These are phyloP conservation scores for Ranitomeya imitator DNA, from an alignment of 2,113 vertebrate species.

Conservation along the genomic window DNA sequence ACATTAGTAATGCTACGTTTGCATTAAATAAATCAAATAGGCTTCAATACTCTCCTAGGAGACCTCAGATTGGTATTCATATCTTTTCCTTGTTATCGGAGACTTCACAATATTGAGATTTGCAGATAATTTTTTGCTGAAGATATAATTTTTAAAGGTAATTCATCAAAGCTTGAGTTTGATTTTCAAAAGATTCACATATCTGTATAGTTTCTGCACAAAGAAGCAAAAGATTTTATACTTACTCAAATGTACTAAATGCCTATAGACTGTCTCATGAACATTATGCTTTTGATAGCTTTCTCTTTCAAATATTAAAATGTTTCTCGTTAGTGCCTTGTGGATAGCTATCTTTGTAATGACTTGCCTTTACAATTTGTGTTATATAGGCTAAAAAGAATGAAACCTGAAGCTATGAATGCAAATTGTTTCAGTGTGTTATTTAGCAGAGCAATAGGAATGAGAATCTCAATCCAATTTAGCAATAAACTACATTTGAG, in stretches of 20 bases:
- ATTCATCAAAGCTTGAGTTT: no score
- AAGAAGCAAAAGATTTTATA: no score
- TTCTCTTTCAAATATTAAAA: not conserved
- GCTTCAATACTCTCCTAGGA: no score
- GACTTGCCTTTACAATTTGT: not conserved
- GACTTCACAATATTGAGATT: no score
- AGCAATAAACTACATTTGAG: not conserved
- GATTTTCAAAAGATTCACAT: no score
- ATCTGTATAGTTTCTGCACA: no score
- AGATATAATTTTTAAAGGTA: no score
- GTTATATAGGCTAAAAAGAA: not conserved
- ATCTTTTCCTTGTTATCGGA: no score
- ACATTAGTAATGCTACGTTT: no score
- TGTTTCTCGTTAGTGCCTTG: not conserved
- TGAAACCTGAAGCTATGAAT: not conserved
- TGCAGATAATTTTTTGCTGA: no score
- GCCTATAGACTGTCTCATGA: not conserved
- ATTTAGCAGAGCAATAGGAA: not conserved
- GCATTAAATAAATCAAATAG: no score
- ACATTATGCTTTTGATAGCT: not conserved
- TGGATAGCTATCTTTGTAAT: not conserved
- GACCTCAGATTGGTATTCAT: no score
- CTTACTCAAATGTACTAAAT: not conserved
- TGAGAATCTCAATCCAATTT: not conserved
- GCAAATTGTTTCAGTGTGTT: not conserved